phyloP scores from a whole-genome alignment of 1,140 invertebrate genomes.

The Trypoxylus dichotomus region DNA sequence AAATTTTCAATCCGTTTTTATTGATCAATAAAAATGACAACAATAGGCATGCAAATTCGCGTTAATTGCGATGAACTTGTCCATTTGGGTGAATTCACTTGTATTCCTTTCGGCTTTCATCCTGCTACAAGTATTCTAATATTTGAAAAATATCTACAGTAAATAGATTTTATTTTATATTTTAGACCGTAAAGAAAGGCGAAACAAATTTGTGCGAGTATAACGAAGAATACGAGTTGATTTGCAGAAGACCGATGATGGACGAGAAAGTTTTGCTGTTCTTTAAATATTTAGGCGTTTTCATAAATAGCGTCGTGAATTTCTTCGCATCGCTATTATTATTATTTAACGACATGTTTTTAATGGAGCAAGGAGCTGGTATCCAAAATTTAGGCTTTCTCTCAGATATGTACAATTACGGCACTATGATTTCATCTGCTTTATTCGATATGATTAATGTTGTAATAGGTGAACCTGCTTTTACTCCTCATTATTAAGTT shows the following conservation, averaged over 20 bases:
- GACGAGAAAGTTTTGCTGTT: neutral
- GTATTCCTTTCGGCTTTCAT: neutral
- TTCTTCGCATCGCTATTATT: neutral
- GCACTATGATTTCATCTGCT: neutral
- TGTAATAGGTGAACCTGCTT: neutral
- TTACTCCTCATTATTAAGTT: neutral
- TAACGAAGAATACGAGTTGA: neutral
- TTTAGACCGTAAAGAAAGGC: neutral
- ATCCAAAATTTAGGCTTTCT: neutral
- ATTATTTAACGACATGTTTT: constrained; percentile 5
- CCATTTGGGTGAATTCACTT: neutral
- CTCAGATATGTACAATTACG: constrained; percentile 25
- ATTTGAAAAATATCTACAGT: neutral
- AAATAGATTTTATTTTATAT: neutral
- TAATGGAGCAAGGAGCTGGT: neutral
- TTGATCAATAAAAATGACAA: neutral
- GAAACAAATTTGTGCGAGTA: neutral
- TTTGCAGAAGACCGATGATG: neutral
- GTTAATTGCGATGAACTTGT: neutral
- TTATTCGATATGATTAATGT: constrained; percentile 1
- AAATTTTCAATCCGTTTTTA: neutral
- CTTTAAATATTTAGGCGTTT: neutral
- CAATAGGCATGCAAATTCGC: neutral
- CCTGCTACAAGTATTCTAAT: neutral
- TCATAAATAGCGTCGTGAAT: constrained; percentile 1